phyloP scores from a whole-genome alignment of 2,797 vertebrate species.

The Channallabes apus region DNA sequence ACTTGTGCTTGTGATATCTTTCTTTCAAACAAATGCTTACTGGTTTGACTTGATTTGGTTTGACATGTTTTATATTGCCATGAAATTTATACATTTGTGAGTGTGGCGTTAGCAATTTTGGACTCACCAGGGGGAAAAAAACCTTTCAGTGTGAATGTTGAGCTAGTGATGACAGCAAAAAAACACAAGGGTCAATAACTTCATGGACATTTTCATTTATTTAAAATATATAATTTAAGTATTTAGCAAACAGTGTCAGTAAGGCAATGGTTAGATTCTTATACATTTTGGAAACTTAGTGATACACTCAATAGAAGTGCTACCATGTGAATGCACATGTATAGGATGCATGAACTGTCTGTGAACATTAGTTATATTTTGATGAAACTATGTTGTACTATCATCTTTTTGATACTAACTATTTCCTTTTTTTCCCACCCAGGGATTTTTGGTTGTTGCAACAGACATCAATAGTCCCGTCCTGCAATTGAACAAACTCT shows the following conservation, averaged over 20 bases:
- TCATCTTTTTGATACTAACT: neutral
- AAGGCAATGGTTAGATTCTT: too few species aligned
- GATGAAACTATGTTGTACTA: neutral
- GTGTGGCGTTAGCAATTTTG: neutral
- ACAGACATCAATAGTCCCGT: conserved; percentile 15
- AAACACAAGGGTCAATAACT: neutral
- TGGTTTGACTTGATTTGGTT: neutral
- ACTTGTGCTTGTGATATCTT: neutral
- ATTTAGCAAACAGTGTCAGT: neutral
- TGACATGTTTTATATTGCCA: neutral
- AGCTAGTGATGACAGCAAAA: neutral
- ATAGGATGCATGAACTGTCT: neutral
- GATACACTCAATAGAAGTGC: neutral
- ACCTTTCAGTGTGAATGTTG: neutral
- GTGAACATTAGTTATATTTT: neutral
- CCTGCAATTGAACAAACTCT: neutral
- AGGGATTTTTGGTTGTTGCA: conserved; percentile 45
- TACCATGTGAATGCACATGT: neutral
- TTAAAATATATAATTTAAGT: conserved; percentile 5
- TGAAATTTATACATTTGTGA: neutral
- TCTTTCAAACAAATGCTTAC: neutral
- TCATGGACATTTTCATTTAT: conserved; percentile 9
- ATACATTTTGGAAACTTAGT: neutral
- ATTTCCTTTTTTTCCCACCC: neutral
- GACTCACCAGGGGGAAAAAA: neutral